Percentiles rank a stretch among this genome's conserved stretches.
Conservation (phyloP, 2,797 vertebrate genomes). For the Jordanella pulchra region DNA sequence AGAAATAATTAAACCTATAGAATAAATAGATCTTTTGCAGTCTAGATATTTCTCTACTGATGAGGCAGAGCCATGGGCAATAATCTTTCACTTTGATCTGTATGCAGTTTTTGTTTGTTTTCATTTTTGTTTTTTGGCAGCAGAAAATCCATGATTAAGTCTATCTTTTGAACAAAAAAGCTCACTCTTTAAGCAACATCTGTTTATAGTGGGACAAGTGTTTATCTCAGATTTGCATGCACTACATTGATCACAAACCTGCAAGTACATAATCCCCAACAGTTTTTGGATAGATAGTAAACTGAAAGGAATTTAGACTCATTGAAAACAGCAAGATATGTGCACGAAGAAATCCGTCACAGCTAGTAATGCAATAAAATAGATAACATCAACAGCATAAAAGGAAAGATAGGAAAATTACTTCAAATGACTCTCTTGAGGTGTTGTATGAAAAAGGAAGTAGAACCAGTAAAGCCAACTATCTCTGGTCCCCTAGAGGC, state of each 20-base stretch:
- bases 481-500: constrained; percentile 38
- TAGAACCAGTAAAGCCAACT: constrained; percentile 47
- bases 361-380: constrained; percentile 34
- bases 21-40: constrained; percentile 34
- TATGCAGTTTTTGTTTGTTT: constrained; percentile 15
- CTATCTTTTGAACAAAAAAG: constrained; percentile 59
- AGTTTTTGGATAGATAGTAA: constrained; percentile 20
- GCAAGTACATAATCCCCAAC: not conserved
- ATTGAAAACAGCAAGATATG: constrained; percentile 26
- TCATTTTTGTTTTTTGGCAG: constrained; percentile 39
- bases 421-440: constrained; percentile 55
- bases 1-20: constrained; percentile 23
- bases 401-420: constrained; percentile 43
- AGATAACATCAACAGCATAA: constrained; percentile 50
- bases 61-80: constrained; percentile 42
- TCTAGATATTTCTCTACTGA: constrained; percentile 31
- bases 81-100: constrained; percentile 51
- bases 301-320: constrained; percentile 34
- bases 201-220: constrained; percentile 17
- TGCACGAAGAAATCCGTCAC: constrained; percentile 36
- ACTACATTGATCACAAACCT: not conserved
- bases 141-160: constrained; percentile 57
- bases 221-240: constrained; percentile 15
- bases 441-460: constrained; percentile 35
- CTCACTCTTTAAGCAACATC: constrained; percentile 19